Conservation (phyloP, 2,888 invertebrate genomes). For the Cenopis cana region DNA sequence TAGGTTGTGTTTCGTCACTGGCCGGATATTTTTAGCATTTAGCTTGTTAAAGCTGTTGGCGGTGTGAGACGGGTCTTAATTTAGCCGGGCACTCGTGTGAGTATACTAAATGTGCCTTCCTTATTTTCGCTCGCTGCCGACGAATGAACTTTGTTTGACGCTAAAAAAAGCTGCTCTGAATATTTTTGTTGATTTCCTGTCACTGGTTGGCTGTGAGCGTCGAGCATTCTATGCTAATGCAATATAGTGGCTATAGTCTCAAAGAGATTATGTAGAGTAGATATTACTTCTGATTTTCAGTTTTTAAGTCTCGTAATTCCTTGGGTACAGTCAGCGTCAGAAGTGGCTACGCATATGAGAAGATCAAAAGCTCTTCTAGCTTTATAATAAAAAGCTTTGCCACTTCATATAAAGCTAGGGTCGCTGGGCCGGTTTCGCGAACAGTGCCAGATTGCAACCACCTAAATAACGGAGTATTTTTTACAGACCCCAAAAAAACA, state of each 20-base stretch:
- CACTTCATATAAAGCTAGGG: too few species aligned
- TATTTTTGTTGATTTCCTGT: conserved; percentile 44
- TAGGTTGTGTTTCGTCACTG: conserved; percentile 79
- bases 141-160: conserved; percentile 54
- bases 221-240: not conserved
- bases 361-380: too few species aligned
- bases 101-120: conserved; percentile 74
- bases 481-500: too few species aligned
- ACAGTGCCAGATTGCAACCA: too few species aligned
- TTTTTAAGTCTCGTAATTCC: too few species aligned
- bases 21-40: conserved; percentile 77
- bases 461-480: too few species aligned
- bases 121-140: conserved; percentile 65
- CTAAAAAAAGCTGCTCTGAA: conserved; percentile 44
- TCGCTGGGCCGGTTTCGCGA: too few species aligned
- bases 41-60: conserved; percentile 81
- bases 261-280: too few species aligned
- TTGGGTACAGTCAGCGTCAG: too few species aligned
- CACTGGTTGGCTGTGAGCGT: conserved; percentile 12
- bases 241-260: not conserved
- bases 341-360: too few species aligned
- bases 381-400: too few species aligned
- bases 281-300: too few species aligned
- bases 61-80: conserved; percentile 79
- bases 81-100: conserved; percentile 79